Base-by-base conservation (phyloP, 2,888 invertebrate genomes). In the Cephus nigrinus region DNA sequence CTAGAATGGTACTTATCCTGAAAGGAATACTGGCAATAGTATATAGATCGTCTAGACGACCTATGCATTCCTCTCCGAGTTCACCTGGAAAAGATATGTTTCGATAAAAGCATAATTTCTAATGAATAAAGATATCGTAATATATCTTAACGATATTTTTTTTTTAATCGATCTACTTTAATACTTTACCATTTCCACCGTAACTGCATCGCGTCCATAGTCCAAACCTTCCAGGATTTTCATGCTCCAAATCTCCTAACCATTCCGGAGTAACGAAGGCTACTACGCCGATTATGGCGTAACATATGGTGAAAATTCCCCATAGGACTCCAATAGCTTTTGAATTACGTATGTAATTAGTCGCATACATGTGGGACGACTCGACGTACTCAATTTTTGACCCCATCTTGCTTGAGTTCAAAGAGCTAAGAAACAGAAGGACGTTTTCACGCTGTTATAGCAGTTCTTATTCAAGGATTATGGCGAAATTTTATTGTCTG, bases 231-330 rank as follows among this genome's bases (percentile, higher is more conserved):
- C 98, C 98, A 1, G 97, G 96, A 88, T 96, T 96, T 85, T 97
- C 96, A 82, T 97, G 96, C 86, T 96, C 95, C 86, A 95, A 93
- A 92, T 96, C 96, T 15, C 97, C 97, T 81, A 97, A 94, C 98
- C 98, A 97, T 92, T 98, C 96, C 72, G 98, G 98, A 81, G 98
- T 98, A 79, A 99, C 96, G 92, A 99, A 98, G 5, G 98, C 97
- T 55, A 99, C 98, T 85, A 97, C 95, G 88, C 96, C 96, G 89
- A 99, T 98, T 89, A 99, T 98, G 83, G 98, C 97, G 92, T 98
- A 98, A 92, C 98, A 98, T 90, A 99, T 97, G 84, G 98, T 97
- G 92, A 99, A 98, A 90, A 99, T 97, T 82, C 97, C 98, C 99
- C 99, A 99, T 85, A 99, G 94, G 80, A 99, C 98, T 76, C 98